Evolutionary conservation across 2,888 invertebrate genomes (phyloP).

Genomic region (Rhamphomyia laevipes): DNA sequence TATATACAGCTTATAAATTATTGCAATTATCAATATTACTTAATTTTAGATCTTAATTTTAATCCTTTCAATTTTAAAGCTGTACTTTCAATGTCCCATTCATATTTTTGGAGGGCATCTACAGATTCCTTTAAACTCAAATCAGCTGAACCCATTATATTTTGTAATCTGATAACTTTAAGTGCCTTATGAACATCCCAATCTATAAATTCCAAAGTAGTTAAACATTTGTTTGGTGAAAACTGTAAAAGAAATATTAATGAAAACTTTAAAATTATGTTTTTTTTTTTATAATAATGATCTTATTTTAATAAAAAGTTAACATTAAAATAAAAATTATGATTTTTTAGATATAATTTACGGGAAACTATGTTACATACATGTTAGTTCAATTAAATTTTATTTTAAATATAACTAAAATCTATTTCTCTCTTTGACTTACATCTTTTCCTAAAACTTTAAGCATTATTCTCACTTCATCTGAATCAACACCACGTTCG

Average conservation of each 20-base stretch:
- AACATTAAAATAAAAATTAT: too few relatives aligned
- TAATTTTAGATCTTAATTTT: constrained; percentile 11
- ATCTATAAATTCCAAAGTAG: constrained; percentile 67
- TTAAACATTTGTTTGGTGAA: constrained; percentile 62
- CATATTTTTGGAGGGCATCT: constrained; percentile 31
- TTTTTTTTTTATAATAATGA: too few relatives aligned
- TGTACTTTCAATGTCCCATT: constrained; percentile 37
- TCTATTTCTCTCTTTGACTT: constrained; percentile 22
- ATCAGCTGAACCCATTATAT: constrained; percentile 26
- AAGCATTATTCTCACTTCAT: constrained; percentile 84
- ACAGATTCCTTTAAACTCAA: constrained; percentile 29
- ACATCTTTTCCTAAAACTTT: constrained; percentile 72
- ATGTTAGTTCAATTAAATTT: too few relatives aligned
- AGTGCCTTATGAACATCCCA: constrained; percentile 88
- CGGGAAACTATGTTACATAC: too few relatives aligned
- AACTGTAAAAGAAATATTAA: constrained; percentile 37
- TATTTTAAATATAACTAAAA: neutral
- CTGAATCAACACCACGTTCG: constrained; percentile 74
- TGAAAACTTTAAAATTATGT: neutral
- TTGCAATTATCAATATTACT: too few relatives aligned
- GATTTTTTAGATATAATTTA: too few relatives aligned
- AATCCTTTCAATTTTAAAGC: constrained; percentile 26
- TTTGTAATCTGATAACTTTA: constrained; percentile 44
- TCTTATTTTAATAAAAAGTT: too few relatives aligned
- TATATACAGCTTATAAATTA: too few relatives aligned